Percentiles rank a stretch among this genome's conserved stretches.
phyloP scores from a whole-genome alignment of 2,888 invertebrate genomes.

The Callinectes sapidus region DNA sequence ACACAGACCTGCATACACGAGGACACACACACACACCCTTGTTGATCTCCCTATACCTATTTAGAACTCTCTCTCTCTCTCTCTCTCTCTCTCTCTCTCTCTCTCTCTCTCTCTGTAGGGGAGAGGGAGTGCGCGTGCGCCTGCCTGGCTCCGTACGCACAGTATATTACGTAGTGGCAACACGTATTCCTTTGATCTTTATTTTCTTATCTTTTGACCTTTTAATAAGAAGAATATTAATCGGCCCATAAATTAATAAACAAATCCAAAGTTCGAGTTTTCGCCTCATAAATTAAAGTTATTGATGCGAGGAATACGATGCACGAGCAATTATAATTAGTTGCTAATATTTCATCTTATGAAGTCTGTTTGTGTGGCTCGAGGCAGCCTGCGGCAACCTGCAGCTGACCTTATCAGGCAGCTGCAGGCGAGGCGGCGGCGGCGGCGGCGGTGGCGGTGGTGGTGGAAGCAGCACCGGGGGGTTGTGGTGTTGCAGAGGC shows the following conservation, averaged over 20 bases:
- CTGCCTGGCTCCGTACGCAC: not conserved
- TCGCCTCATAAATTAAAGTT: not conserved
- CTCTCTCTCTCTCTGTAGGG: too few relatives aligned
- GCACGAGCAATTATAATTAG: slow-evolving; percentile 12
- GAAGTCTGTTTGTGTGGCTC: not conserved
- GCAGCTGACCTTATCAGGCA: not conserved
- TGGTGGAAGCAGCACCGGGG: not conserved
- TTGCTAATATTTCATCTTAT: slow-evolving; percentile 8
- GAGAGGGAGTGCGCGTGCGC: not conserved
- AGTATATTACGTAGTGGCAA: not conserved
- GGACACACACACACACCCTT: slow-evolving; percentile 19
- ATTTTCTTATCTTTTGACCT: slow-evolving; percentile 25
- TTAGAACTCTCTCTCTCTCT: not conserved
- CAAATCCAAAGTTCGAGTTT: not conserved
- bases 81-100: not conserved
- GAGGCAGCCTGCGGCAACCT: not conserved
- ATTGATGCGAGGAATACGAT: slow-evolving; percentile 9
- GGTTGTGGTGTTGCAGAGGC: not conserved
- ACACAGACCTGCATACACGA: slow-evolving; percentile 12
- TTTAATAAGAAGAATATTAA: slow-evolving; percentile 19
- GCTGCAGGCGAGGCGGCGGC: not conserved
- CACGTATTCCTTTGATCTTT: not conserved
- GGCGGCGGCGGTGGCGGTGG: not conserved
- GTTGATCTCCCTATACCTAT: not conserved
- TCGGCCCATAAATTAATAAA: not conserved